These are phyloP conservation scores for Hemitrygon akajei DNA, from an alignment of 2,797 vertebrate genomes.

Conservation along the genomic window DNA sequence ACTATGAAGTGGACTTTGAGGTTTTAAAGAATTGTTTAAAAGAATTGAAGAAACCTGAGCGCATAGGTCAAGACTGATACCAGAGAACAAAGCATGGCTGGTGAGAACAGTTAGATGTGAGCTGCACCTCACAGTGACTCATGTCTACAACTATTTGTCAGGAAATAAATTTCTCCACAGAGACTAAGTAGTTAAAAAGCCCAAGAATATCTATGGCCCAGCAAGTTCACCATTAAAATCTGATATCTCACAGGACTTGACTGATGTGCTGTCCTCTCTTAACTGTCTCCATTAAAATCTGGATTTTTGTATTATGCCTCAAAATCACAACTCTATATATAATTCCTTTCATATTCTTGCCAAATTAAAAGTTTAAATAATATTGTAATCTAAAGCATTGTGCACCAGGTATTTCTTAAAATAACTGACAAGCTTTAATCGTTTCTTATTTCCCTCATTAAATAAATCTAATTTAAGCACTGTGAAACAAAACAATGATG, in stretches of 20 bases:
- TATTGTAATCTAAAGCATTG: neutral
- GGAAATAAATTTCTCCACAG: neutral
- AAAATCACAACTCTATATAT: neutral
- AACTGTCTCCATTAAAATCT: neutral
- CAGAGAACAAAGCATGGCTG: neutral
- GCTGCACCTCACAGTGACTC: neutral
- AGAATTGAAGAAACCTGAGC: neutral
- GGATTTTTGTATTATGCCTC: neutral
- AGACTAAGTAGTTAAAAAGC: neutral
- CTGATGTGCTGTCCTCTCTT: neutral
- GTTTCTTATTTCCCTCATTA: neutral
- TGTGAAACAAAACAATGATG: neutral
- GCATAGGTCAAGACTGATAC: neutral
- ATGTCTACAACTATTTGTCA: neutral
- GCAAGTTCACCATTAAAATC: neutral
- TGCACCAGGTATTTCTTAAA: neutral
- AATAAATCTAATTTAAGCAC: neutral
- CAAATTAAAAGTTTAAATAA: neutral
- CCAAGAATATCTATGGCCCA: neutral
- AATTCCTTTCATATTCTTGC: neutral
- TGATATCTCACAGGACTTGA: neutral
- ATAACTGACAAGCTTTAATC: neutral
- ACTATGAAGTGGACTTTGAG: neutral
- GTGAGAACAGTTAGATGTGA: neutral
- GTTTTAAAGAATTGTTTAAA: neutral